Base-by-base conservation (phyloP, 2,888 invertebrate species). In the Odontocolon sp. region DNA sequence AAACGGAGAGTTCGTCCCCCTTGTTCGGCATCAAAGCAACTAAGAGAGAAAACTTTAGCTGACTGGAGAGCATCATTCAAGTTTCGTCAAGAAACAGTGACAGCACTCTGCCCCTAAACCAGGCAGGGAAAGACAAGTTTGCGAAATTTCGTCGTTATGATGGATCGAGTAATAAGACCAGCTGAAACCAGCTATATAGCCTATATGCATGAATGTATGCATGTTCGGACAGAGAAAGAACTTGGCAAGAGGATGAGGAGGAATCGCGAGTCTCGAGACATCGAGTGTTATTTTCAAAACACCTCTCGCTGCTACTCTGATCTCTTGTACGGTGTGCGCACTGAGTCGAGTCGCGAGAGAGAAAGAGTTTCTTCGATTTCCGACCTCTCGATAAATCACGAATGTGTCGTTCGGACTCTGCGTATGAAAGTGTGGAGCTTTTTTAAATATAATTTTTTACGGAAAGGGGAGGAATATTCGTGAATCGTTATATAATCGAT, bases 381-480 rank as follows among this genome's bases (percentile, higher is more conserved):
- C 67, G 8, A 31, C 45, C 16, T 31, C 33, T 33, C 63, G 54
- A 70, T 63, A 50, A 56, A 57, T 57, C 68, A 68, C 45, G 47
- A 33, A 36, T 4, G 23, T 70, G 57, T 38, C 57, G 36, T 16
- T 36, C 31, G 67, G 18, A 36, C 6, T 83, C 94, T 94, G 87
- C 87, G 94, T n/a, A n/a, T n/a, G n/a, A n/a, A n/a, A n/a, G n/a
- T n/a, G n/a, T n/a, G n/a, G n/a, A n/a, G n/a, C n/a, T n/a, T n/a
- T n/a, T n/a, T n/a, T n/a, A n/a, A n/a, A n/a, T n/a, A n/a, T n/a
- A n/a, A n/a, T n/a, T n/a, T n/a, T n/a, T n/a, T n/a, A n/a, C 94
- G 3, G 85, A 95, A n/a, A n/a, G n/a, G 56, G 91, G 94, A 84
- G 93, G 93, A 14, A 91, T 94, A 21, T 92, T 94, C 90, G 80